Evolutionary conservation across 2,113 vertebrate genomes (phyloP), one percentile per base, ranked within the genome.

Genomic region (Seriola rivoliana): DNA sequence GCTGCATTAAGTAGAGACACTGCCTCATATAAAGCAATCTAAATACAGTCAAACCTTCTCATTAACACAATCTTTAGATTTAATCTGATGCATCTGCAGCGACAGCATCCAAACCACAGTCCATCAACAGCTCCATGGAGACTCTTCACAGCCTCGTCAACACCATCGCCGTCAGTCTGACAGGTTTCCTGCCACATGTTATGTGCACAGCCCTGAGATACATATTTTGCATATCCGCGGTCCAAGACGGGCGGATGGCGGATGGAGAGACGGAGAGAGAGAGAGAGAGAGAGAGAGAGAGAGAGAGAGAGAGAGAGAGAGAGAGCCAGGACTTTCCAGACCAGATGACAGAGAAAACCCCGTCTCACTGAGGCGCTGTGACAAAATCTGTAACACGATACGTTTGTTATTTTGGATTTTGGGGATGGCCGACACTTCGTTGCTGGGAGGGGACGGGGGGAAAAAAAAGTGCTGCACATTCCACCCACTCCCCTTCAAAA

Each of bases 351-450:
- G 60, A 75, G 66, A 29, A 71, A 81, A 57, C 44, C 42, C 13
- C 5, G 6, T 23, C 48, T 52, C n/a, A 13, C 38, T 1, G 70
- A 82, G 63, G 52, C 29, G 69, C 50, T 66, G 73, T 71, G 85
- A 88, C 80, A 65, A 65, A 29, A 79, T 73, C 29, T 81, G 88
- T 84, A 93, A 93, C 44, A n/a, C 1, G 80, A 93, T 54, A 54
- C 73, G 1, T 40, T 72, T 87, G 91, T 93, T 91, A 85, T 91
- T 92, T 80, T 60, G 80, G 72, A 46, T 81, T 81, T 85, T 72
- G 68, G 29, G 64, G 86, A 75, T 40, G 70, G 46, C 50, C 64
- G 42, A 78, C 55, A 63, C 81, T 74, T 70, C 0, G 72, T 85
- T 82, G 82, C 85, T 89, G 80, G 92, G 92, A 87, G 90, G 42